Evolutionary conservation across 2,888 invertebrate species (phyloP).

Genomic region (Stegana nigrithorax): DNA sequence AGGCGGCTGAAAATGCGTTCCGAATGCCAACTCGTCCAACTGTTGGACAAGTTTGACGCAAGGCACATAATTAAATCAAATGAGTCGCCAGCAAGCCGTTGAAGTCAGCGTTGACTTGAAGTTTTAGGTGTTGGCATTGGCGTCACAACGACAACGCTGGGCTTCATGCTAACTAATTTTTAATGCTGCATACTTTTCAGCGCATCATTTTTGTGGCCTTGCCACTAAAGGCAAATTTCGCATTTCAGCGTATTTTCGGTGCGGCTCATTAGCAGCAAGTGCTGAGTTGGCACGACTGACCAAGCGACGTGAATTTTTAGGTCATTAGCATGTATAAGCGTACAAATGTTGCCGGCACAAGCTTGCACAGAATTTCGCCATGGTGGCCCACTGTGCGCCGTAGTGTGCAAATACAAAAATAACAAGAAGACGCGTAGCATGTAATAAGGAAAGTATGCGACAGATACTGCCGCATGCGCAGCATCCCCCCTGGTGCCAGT

Average conservation of each 20-base stretch:
- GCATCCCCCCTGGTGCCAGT: too few relatives aligned
- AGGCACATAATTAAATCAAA: conserved; percentile 10
- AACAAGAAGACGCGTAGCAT: background rate
- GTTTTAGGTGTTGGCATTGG: too few relatives aligned
- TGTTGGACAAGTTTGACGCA: background rate
- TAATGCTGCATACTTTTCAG: background rate
- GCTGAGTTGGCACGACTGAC: conserved; percentile 1
- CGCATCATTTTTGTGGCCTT: background rate
- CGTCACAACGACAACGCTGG: too few relatives aligned
- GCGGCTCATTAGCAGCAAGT: conserved; percentile 6
- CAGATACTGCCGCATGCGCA: conserved; percentile 24
- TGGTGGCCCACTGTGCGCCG: background rate
- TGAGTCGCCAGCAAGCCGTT: background rate
- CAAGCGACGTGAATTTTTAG: too few relatives aligned
- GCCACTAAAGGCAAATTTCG: too few relatives aligned
- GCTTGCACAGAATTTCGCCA: background rate
- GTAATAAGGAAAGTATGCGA: background rate
- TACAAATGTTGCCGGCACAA: too few relatives aligned
- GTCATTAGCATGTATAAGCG: background rate
- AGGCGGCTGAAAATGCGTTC: too few relatives aligned
- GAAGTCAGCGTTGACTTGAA: too few relatives aligned
- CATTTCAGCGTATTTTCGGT: too few relatives aligned
- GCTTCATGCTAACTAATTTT: too few relatives aligned
- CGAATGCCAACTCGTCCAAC: too few relatives aligned
- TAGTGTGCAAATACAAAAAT: background rate